These are phyloP conservation scores for Apis florea DNA, from an alignment of 1,140 invertebrate genomes.

Conservation along the genomic window DNA sequence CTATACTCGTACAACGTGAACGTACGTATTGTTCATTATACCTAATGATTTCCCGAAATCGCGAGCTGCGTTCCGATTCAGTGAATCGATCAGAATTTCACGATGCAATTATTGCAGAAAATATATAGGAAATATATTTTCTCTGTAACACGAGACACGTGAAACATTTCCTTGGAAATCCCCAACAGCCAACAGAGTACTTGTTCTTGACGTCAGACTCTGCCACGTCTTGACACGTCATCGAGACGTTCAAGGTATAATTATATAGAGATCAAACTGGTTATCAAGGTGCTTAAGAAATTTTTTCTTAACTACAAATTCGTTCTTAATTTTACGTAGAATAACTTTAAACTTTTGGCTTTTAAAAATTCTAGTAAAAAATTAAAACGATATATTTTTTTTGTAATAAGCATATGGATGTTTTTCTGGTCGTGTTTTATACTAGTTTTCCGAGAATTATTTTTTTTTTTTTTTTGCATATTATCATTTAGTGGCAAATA, in stretches of 20 bases:
- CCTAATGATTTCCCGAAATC: background rate
- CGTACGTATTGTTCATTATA: background rate
- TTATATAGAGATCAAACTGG: background rate
- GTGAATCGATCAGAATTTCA: background rate
- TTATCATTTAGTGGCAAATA: no score
- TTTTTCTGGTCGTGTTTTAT: no score
- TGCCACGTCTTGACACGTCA: conserved; percentile 1
- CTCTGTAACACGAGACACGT: background rate
- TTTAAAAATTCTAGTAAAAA: no score
- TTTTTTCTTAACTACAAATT: no score
- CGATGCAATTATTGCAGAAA: background rate
- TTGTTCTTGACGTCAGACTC: background rate
- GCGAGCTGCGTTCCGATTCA: background rate
- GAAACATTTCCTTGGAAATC: conserved; percentile 46
- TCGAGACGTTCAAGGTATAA: background rate
- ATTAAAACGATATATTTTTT: no score
- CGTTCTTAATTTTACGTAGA: no score
- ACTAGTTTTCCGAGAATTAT: no score
- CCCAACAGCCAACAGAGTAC: background rate
- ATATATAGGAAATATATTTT: conserved; percentile 6
- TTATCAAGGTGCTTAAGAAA: background rate
- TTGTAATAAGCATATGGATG: no score
- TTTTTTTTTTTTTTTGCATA: no score
- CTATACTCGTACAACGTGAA: background rate
- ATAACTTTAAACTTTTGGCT: no score